A percentile compares a stretch with the other conserved stretches of the same genome.
These are phyloP conservation scores for Microcebus jonahi DNA, from an alignment of 2,113 vertebrate genomes.

Conservation along the genomic window DNA sequence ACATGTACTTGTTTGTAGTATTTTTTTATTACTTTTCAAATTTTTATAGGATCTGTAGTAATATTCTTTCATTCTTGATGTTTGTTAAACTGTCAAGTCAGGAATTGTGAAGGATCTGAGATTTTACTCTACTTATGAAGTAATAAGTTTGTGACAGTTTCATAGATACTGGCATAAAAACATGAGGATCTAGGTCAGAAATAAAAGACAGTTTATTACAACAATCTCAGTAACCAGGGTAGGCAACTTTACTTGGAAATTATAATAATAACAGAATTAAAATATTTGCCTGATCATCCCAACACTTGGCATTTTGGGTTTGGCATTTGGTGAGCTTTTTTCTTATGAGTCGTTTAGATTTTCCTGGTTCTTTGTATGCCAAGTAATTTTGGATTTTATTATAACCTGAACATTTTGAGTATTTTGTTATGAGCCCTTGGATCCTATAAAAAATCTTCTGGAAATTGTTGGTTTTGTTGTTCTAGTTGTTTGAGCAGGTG, in stretches of 20 bases:
- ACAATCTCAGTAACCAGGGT: not conserved
- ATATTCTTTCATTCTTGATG: not conserved
- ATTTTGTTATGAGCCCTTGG: not conserved
- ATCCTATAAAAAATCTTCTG: not conserved
- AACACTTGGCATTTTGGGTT: not conserved
- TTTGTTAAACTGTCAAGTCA: not conserved
- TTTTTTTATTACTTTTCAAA: not conserved
- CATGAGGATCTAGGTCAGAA: not conserved
- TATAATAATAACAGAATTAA: not conserved
- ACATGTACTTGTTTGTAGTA: not conserved
- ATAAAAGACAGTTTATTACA: not conserved
- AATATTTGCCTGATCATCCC: not conserved
- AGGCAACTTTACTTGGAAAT: not conserved
- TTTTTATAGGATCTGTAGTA: not conserved
- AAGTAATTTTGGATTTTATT: constrained; percentile 37
- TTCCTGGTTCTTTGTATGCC: constrained; percentile 16
- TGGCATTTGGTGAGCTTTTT: not conserved
- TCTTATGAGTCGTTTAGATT: constrained; percentile 1
- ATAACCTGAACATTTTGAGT: not conserved
- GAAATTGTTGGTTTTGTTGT: not conserved
- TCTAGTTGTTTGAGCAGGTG: not conserved
- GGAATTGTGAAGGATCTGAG: not conserved
- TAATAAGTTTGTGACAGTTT: not conserved
- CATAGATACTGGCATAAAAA: not conserved
- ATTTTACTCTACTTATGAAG: not conserved